A percentile compares a stretch with the other conserved stretches of the same genome.
These are phyloP conservation scores for Gandaritis pyraliata DNA, from an alignment of 2,888 invertebrate species.

Conservation along the genomic window DNA sequence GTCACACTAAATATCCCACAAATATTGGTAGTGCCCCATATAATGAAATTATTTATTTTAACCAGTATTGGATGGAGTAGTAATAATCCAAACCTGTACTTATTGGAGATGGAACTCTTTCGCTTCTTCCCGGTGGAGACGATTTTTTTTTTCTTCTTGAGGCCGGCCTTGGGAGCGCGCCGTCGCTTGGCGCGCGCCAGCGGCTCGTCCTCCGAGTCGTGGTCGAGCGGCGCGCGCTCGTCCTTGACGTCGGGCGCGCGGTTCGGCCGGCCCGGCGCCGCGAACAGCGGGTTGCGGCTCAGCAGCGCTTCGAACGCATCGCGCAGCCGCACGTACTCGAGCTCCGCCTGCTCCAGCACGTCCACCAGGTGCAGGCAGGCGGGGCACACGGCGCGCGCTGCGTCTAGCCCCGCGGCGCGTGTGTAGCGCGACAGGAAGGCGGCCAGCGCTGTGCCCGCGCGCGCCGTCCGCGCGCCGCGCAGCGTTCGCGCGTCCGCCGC, in stretches of 20 bases:
- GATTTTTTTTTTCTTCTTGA: constrained; percentile 66
- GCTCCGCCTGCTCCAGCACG: constrained; percentile 70
- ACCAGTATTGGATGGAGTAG: neutral
- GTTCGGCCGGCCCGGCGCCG: neutral
- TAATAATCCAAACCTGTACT: constrained; percentile 11
- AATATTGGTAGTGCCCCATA: no score
- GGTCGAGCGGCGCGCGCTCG: constrained; percentile 45
- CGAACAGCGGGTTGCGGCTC: constrained; percentile 65
- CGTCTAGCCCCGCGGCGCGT: constrained; percentile 48
- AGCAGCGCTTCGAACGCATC: constrained; percentile 70
- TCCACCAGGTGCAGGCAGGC: constrained; percentile 69
- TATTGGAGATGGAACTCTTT: constrained; percentile 22
- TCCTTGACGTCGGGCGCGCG: constrained; percentile 46
- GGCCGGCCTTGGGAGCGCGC: constrained; percentile 53
- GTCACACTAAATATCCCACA: no score
- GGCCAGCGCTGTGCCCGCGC: constrained; percentile 59
- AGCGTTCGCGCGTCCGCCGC: constrained; percentile 35
- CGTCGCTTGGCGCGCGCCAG: constrained; percentile 67
- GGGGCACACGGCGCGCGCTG: constrained; percentile 59
- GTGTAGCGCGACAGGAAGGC: constrained; percentile 61
- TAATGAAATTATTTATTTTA: no score
- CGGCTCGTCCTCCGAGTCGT: constrained; percentile 72
- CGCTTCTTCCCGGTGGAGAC: constrained; percentile 50
- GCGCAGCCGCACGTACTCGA: constrained; percentile 69
- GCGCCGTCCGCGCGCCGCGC: constrained; percentile 50